phyloP scores from a whole-genome alignment of 37 sponge, comb jelly and placozoan species.

The Geodia barretti region DNA sequence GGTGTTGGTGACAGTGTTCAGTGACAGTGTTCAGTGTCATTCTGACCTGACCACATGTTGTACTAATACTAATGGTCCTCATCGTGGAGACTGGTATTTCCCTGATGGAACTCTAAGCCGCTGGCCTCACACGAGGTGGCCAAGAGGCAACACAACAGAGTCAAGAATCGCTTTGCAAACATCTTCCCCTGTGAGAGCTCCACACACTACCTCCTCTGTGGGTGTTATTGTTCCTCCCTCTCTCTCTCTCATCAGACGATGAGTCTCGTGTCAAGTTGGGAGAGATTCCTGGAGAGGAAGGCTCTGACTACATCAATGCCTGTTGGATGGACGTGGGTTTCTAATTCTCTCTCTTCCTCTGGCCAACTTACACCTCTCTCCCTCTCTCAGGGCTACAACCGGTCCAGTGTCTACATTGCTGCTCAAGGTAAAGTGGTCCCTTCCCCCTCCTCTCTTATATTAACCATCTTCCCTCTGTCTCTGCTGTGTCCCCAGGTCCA shows the following conservation, averaged over 20 bases:
- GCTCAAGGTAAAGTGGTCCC: conserved; percentile 58
- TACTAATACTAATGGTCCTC: too few species aligned
- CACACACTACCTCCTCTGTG: too few species aligned
- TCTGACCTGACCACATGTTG: too few species aligned
- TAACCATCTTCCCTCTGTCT: neutral
- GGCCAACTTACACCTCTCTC: neutral
- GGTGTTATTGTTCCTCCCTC: too few species aligned
- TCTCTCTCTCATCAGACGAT: too few species aligned
- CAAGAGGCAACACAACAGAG: conserved; percentile 36
- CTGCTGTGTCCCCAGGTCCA: conserved; percentile 20
- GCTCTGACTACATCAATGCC: conserved; percentile 76
- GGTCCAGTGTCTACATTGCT: conserved; percentile 63
- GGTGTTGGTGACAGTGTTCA: too few species aligned
- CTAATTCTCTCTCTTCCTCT: conserved; percentile 1
- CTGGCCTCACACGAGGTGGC: conserved; percentile 30
- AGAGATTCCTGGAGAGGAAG: conserved; percentile 26
- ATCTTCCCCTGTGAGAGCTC: conserved; percentile 75
- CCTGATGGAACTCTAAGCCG: too few species aligned
- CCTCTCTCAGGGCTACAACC: conserved; percentile 66
- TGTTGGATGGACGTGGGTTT: conserved; percentile 53
- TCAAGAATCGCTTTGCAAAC: conserved; percentile 81
- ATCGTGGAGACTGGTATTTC: too few species aligned
- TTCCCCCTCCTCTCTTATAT: neutral
- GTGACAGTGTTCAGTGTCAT: too few species aligned
- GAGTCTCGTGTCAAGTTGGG: conserved; percentile 43